phyloP scores from a whole-genome alignment of 1,140 invertebrate genomes.

The Drosophila sulfurigaster region DNA sequence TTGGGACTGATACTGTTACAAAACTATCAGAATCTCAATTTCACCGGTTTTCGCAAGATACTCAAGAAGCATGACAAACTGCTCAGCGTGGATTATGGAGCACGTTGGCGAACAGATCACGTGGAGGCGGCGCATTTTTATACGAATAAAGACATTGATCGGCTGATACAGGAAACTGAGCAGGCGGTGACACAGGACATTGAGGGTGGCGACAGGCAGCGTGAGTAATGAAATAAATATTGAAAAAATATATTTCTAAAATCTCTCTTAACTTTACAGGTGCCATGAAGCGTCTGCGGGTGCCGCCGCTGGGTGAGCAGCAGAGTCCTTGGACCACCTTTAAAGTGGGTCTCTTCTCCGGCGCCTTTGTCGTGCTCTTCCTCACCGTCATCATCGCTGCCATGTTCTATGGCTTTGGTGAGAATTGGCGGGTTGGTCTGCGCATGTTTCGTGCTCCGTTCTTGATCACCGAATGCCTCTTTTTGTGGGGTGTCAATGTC shows the following conservation, averaged over 20 bases:
- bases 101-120: slow-evolving; percentile 91
- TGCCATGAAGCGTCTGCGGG: slow-evolving; percentile 94
- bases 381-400: slow-evolving; percentile 90
- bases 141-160: slow-evolving; percentile 94
- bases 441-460: slow-evolving; percentile 93
- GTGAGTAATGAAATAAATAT: slow-evolving; percentile 46
- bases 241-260: background rate
- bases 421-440: slow-evolving; percentile 86
- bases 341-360: slow-evolving; percentile 93
- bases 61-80: slow-evolving; percentile 97
- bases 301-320: slow-evolving; percentile 94
- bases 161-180: slow-evolving; percentile 94
- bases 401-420: slow-evolving; percentile 84
- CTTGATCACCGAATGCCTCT: slow-evolving; percentile 93
- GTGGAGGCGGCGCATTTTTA: slow-evolving; percentile 94
- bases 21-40: slow-evolving; percentile 93
- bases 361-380: slow-evolving; percentile 92
- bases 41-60: slow-evolving; percentile 96
- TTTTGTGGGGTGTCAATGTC: slow-evolving; percentile 94
- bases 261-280: slow-evolving; percentile 14
- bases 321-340: slow-evolving; percentile 94
- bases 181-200: slow-evolving; percentile 92
- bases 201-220: slow-evolving; percentile 92
- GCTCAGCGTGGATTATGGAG: slow-evolving; percentile 87
- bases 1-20: slow-evolving; percentile 92